Evolutionary conservation across 1,140 invertebrate genomes (phyloP), one percentile per base, ranked within the genome.

Genomic region (Lamellibrachia luymesi): DNA sequence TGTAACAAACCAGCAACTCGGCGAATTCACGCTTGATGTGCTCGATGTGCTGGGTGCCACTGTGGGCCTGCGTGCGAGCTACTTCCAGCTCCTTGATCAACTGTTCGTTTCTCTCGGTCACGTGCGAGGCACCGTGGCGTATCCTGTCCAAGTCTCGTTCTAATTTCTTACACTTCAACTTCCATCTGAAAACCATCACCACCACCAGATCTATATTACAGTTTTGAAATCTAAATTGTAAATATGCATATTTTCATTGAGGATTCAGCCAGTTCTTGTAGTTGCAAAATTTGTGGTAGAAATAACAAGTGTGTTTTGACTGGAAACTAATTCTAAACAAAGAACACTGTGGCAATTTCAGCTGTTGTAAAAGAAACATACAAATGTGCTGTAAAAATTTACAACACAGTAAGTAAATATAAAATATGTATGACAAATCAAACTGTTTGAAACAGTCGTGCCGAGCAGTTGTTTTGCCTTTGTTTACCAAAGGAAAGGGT

Each of bases 101-200:
- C 94, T 96, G 95, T 94, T 96, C 95, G 94, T 95, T 95, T 51
- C 95, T 94, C 93, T 94, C 93, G 93, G 95, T 95, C 94, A 95
- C 94, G 93, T 96, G 95, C 52, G 95, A 94, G n/a, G 94, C 93
- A n/a, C 94, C 94, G 93, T 95, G 95, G 94, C 95, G 95, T 51
- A 95, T 94, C 27, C 95, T 93, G 92, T 96, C 95, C 25, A 96
- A 93, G 90, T 96, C 96, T 91, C 94, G 93, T 94, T 96, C 96
- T 56, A 96, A 92, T 90, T 95, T 94, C 91, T 96, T 96, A 27
- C 95, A 95, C 93, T 96, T 96, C 93, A 95, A 92, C 93, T 96
- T 96, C 95, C 95, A 96, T 93, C 96, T 96, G 92, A n/a, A 50
- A 51, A 27, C 27, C 49, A 91, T 50, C 17, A n/a, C 27, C 38